phyloP scores from a whole-genome alignment of 37 sponge, comb jelly and placozoan genomes.

The Beroe ovata region DNA sequence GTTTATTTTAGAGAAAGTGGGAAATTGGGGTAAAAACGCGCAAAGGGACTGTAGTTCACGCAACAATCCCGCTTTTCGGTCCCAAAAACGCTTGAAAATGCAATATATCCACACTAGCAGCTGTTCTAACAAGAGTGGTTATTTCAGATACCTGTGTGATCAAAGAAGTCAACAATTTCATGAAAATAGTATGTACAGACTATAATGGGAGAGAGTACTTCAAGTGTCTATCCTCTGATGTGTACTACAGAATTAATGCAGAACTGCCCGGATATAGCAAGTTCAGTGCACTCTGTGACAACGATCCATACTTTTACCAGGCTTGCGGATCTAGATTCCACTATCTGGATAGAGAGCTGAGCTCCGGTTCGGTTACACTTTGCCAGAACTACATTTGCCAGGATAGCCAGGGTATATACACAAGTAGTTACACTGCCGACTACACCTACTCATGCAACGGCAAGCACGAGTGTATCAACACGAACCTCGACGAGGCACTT shows the following conservation, averaged over 20 bases:
- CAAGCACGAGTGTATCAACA: slow-evolving; percentile 1
- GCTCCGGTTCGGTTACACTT: not conserved
- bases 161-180: not conserved
- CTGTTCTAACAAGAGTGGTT: too few relatives aligned
- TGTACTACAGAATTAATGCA: slow-evolving; percentile 1
- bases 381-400: slow-evolving; percentile 24
- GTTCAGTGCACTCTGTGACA: slow-evolving; percentile 18
- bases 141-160: slow-evolving; percentile 28
- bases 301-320: slow-evolving; percentile 27
- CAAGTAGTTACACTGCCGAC: slow-evolving; percentile 21
- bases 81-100: too few relatives aligned
- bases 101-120: too few relatives aligned
- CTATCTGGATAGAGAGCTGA: not conserved
- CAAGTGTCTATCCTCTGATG: not conserved
- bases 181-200: slow-evolving; percentile 14
- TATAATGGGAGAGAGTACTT: slow-evolving; percentile 5
- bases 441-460: not conserved
- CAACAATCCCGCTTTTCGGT: too few relatives aligned
- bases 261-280: slow-evolving; percentile 19
- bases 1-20: too few relatives aligned
- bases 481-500: slow-evolving; percentile 5
- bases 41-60: too few relatives aligned
- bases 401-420: not conserved
- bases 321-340: not conserved
- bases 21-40: too few relatives aligned